Conservation (phyloP, 2,797 vertebrate species). For the Sciurus carolinensis region DNA sequence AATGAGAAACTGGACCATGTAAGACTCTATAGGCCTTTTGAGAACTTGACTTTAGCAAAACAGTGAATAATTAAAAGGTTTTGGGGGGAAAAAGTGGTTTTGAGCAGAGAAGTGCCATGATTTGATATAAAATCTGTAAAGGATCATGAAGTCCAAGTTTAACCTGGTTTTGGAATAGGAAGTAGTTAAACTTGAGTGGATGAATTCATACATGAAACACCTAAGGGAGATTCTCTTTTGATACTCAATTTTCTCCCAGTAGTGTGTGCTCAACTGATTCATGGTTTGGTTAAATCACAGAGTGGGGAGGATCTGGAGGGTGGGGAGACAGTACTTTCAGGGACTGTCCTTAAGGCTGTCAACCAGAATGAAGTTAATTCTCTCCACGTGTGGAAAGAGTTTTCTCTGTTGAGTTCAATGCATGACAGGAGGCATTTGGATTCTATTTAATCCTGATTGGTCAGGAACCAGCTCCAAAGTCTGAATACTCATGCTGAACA, state of each 20-base stretch:
- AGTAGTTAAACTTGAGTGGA: background rate
- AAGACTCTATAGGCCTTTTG: background rate
- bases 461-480: background rate
- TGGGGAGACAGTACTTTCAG: background rate
- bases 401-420: background rate
- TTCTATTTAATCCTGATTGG: background rate
- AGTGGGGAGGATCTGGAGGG: background rate
- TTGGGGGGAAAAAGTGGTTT: background rate
- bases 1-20: background rate
- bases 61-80: background rate
- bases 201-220: background rate
- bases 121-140: background rate
- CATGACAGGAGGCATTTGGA: background rate
- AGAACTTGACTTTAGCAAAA: background rate
- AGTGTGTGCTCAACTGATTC: background rate
- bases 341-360: background rate
- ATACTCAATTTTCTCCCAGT: background rate
- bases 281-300: background rate
- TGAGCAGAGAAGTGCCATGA: background rate
- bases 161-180: background rate
- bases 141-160: background rate
- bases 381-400: background rate
- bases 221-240: background rate
- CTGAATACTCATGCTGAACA: background rate
- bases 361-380: background rate